Conservation (phyloP, 2,888 invertebrate species). For the Polyommatus icarus region DNA sequence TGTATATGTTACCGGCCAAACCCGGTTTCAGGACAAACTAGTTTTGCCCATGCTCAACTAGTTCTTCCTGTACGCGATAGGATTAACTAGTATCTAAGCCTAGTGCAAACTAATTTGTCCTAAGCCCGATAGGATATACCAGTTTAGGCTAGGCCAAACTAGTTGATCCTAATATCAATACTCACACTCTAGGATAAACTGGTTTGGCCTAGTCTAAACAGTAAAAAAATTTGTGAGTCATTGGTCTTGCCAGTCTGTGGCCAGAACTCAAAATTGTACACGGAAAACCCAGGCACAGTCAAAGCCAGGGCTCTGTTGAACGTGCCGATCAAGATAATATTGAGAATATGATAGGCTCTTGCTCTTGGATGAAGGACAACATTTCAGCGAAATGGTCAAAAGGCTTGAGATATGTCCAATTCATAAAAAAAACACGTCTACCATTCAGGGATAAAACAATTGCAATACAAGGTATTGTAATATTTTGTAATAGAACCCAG, state of each 20-base stretch:
- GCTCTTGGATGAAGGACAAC: conserved; percentile 45
- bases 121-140: neutral
- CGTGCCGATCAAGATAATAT: conserved; percentile 47
- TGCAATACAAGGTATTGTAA: neutral
- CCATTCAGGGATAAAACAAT: conserved; percentile 30
- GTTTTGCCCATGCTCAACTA: too few relatives aligned
- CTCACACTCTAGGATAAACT: too few relatives aligned
- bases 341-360: conserved; percentile 52
- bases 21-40: too few relatives aligned
- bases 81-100: neutral
- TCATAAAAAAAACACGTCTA: conserved; percentile 19
- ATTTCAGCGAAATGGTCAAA: conserved; percentile 18
- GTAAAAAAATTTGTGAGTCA: too few relatives aligned
- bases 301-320: conserved; percentile 52
- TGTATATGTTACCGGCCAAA: too few relatives aligned
- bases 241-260: too few relatives aligned
- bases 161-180: neutral
- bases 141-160: neutral
- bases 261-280: too few relatives aligned
- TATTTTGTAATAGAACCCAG: neutral
- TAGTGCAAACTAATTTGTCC: neutral
- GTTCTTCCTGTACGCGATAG: too few relatives aligned
- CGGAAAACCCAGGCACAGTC: conserved; percentile 37
- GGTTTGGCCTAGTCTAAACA: too few relatives aligned
- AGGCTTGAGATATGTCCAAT: conserved; percentile 30